Evolutionary conservation across 2,113 vertebrate species (phyloP), one percentile per base, ranked within the genome.

Genomic region (Heliornis fulica): DNA sequence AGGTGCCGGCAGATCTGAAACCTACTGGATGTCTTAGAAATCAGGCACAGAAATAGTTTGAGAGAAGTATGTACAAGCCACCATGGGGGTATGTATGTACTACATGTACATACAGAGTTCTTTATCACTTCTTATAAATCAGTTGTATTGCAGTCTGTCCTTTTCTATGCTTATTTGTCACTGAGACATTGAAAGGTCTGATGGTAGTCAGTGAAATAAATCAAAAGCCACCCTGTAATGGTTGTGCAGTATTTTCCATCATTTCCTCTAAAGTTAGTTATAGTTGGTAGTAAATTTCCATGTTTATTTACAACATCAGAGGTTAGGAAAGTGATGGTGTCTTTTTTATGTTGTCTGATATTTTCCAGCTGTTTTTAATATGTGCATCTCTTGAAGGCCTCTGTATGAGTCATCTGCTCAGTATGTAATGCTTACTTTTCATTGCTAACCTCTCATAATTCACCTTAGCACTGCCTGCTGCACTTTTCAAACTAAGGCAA

Each of bases 291-390:
- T 79, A 53, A 87, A 94, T 57, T 89, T 68, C 40, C 65, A 87
- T 65, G 36, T 43, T 68, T 75, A 78, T 87, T 87, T 89, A 81
- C 60, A 64, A 16, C 48, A 26, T 66, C 22, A 23, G 34, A 90
- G 45, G 77, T 87, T 93, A 82, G 65, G 48, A 80, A 94, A 84
- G 15, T 0, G 0, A 21, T 16, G n/a, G 43, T 68, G 50, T 32
- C 29, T 83, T 89, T 88, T 93, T 89, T 68, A 32, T 23, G 45
- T 34, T 65, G 60, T 53, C 48, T 94, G 83, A 41, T 83, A 31
- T 89, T 90, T 94, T 94, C 94, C 88, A 95, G 88, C 71, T 95
- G 96, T 21, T 96, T 96, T 92, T 90, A 92, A 93, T 93, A 87
- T 9, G 21, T 87, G 20, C 48, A 57, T 78, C 51, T 89, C 86